Percentiles rank a stretch among this genome's conserved stretches.
These are phyloP conservation scores for Gerosis bhagava DNA, from an alignment of 2,888 invertebrate genomes.

Conservation along the genomic window DNA sequence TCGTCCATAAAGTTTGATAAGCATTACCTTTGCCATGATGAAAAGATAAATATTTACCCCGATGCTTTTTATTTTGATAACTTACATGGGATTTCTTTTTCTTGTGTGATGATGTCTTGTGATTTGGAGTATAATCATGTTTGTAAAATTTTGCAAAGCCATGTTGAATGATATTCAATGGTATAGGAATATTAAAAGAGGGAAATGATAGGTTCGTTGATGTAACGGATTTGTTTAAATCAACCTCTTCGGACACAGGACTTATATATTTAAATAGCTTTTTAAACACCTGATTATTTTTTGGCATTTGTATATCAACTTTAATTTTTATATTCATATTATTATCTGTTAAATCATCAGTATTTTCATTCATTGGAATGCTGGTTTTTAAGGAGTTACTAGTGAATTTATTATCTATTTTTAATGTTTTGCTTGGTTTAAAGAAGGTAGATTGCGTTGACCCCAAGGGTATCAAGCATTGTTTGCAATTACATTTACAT, in stretches of 20 bases:
- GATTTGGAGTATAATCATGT: constrained; percentile 46
- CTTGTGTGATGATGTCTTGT: constrained; percentile 64
- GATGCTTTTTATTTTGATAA: constrained; percentile 59
- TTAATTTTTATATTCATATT: constrained; percentile 62
- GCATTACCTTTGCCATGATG: constrained; percentile 40
- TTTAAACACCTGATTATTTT: constrained; percentile 45
- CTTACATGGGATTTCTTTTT: constrained; percentile 59
- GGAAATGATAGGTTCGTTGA: constrained; percentile 53
- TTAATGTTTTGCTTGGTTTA: constrained; percentile 5
- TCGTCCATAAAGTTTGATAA: constrained; percentile 49
- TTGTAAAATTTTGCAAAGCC: constrained; percentile 11
- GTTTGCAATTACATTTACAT: constrained; percentile 60
- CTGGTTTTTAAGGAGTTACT: constrained; percentile 1
- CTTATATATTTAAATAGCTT: constrained; percentile 37
- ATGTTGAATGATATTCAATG: constrained; percentile 34
- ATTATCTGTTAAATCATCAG: constrained; percentile 42
- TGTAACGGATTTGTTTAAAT: constrained; percentile 47
- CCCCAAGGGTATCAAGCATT: constrained; percentile 42
- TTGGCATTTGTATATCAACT: constrained; percentile 65
- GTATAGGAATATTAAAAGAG: constrained; percentile 57
- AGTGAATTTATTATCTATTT: not conserved
- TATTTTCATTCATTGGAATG: constrained; percentile 7
- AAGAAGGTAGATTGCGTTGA: not conserved
- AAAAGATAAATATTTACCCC: constrained; percentile 45
- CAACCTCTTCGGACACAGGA: constrained; percentile 39